A percentile compares a stretch with the other conserved stretches of the same genome.
Evolutionary conservation across 1,140 invertebrate genomes (phyloP).

Genomic region (Drosophila punjabiensis): DNA sequence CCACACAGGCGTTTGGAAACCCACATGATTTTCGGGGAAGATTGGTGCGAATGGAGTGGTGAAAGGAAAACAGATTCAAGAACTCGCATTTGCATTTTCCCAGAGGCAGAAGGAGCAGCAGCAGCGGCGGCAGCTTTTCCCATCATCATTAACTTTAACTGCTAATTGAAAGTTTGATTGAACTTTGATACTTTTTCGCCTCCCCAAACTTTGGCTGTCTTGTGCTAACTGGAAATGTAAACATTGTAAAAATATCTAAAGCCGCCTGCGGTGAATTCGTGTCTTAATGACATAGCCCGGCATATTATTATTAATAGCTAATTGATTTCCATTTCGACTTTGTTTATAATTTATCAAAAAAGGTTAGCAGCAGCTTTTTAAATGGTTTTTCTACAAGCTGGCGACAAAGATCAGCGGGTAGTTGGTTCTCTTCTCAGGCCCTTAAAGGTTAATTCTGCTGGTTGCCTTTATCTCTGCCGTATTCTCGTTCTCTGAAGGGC

Average conservation of each 20-base stretch:
- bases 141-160: conserved; percentile 67
- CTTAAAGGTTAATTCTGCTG: conserved; percentile 67
- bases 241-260: conserved; percentile 35
- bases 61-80: conserved; percentile 22
- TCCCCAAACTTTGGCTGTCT: conserved; percentile 1
- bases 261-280: conserved; percentile 37
- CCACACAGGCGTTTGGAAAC: conserved; percentile 29
- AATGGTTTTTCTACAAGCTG: conserved; percentile 37
- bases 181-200: conserved; percentile 38
- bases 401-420: conserved; percentile 27
- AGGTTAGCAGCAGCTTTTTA: conserved; percentile 40
- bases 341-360: conserved; percentile 71
- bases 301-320: conserved; percentile 76
- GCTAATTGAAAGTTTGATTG: conserved; percentile 75
- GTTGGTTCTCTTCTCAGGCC: conserved; percentile 61
- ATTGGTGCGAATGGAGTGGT: conserved; percentile 28
- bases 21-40: conserved; percentile 21
- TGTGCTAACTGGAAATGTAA: conserved; percentile 44
- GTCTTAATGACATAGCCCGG: conserved; percentile 49
- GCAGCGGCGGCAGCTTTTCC: conserved; percentile 30
- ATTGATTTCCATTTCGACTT: conserved; percentile 66
- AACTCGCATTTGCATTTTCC: conserved; percentile 53
- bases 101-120: conserved; percentile 18
- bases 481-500: conserved; percentile 60
- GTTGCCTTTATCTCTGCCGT: conserved; percentile 22